A percentile compares a stretch with the other conserved stretches of the same genome.
Conservation (phyloP, 2,888 invertebrate species). For the Eueremaeus valkanovi region DNA sequence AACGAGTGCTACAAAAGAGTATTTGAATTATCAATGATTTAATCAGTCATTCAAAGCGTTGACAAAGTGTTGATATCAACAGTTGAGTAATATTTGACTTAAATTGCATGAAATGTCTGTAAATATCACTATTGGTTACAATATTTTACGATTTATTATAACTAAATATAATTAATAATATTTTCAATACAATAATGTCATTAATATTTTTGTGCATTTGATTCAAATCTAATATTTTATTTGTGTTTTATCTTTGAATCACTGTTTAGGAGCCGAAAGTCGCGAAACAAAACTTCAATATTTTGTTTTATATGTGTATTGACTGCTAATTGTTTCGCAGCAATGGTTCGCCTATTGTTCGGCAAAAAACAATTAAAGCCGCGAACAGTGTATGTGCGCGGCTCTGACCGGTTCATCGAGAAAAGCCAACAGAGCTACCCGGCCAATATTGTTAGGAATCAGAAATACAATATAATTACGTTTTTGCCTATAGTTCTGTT, state of each 20-base stretch:
- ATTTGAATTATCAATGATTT: no score
- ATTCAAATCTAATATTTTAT: not conserved
- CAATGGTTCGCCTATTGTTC: conserved; percentile 39
- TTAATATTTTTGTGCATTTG: no score
- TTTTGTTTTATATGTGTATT: conserved; percentile 37
- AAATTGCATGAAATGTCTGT: no score
- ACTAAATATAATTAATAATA: no score
- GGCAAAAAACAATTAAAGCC: conserved; percentile 39
- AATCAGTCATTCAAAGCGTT: no score
- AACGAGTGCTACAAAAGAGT: no score
- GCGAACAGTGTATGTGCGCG: conserved; percentile 33
- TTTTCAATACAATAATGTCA: no score
- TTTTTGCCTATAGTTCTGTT: conserved; percentile 67
- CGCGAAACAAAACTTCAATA: not conserved
- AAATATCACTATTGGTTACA: no score
- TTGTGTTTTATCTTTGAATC: not conserved
- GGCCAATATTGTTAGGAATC: conserved; percentile 92
- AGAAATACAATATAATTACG: conserved; percentile 80
- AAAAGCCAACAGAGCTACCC: conserved; percentile 62
- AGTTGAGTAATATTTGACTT: no score
- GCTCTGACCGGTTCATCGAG: not conserved
- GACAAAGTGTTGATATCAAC: no score
- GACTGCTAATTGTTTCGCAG: conserved; percentile 20
- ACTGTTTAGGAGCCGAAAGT: not conserved
- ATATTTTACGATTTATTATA: no score